A percentile compares a stretch with the other conserved stretches of the same genome.
These are phyloP conservation scores for Periplaneta americana DNA, from an alignment of 1,140 invertebrate genomes.

Conservation along the genomic window DNA sequence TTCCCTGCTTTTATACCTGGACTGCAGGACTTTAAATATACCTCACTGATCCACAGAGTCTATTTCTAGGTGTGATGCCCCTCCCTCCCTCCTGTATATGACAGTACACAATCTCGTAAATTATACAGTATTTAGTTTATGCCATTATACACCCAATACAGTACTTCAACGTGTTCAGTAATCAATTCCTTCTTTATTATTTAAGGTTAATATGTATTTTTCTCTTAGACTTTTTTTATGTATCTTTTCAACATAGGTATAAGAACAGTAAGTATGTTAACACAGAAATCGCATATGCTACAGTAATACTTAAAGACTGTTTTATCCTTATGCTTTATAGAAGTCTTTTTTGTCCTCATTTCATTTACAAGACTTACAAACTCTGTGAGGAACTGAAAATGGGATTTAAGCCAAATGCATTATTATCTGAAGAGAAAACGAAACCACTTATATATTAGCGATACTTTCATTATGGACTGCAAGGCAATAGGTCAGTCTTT, in stretches of 20 bases:
- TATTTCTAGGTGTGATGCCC: background rate
- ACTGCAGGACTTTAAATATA: background rate
- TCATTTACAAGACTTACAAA: background rate
- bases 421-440: background rate
- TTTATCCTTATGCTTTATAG: background rate
- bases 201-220: background rate
- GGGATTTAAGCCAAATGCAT: background rate
- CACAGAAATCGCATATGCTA: background rate
- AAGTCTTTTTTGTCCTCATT: background rate
- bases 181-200: background rate
- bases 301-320: background rate
- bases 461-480: background rate
- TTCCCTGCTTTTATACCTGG: background rate
- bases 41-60: background rate
- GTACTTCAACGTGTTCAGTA: background rate
- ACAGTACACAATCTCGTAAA: background rate
- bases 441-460: background rate
- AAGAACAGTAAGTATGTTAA: background rate
- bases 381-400: background rate
- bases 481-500: background rate
- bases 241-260: background rate
- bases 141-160: background rate
- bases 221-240: background rate
- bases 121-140: background rate
- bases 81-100: background rate